These are phyloP conservation scores for Platycnemis pennipes DNA, from an alignment of 2,888 invertebrate genomes.

Conservation along the genomic window DNA sequence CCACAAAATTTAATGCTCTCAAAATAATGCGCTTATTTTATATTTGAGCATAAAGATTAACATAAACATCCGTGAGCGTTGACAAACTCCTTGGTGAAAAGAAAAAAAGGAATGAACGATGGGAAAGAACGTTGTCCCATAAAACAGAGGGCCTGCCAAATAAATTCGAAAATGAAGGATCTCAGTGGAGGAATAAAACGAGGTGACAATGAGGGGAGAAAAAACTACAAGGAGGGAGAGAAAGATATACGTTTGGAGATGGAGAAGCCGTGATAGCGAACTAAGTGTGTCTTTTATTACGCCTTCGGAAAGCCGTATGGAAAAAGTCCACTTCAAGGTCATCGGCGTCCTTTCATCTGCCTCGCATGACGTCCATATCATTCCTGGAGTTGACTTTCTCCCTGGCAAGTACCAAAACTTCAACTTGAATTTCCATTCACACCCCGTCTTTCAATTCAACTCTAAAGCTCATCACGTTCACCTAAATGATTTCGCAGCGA, in stretches of 20 bases:
- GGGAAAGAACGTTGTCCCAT: slow-evolving; percentile 11
- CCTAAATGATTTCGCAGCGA: not conserved
- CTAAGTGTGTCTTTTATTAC: slow-evolving; percentile 58
- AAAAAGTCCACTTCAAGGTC: slow-evolving; percentile 52
- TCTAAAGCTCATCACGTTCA: not conserved
- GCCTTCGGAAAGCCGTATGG: slow-evolving; percentile 58
- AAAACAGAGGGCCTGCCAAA: not conserved
- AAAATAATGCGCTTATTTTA: not conserved
- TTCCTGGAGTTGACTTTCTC: not conserved
- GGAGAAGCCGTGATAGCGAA: slow-evolving; percentile 13
- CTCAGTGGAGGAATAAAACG: slow-evolving; percentile 26
- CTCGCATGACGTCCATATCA: slow-evolving; percentile 24
- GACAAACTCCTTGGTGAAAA: not conserved
- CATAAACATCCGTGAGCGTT: not conserved
- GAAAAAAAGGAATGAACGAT: not conserved
- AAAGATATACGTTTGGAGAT: slow-evolving; percentile 25
- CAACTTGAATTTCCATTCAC: not conserved
- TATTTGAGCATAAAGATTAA: not conserved
- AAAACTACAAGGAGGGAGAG: not conserved
- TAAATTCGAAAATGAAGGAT: slow-evolving; percentile 8
- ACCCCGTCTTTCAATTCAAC: not conserved
- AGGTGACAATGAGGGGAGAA: slow-evolving; percentile 47
- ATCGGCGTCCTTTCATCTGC: slow-evolving; percentile 57
- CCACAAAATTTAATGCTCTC: not conserved
- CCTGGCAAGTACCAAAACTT: not conserved